phyloP scores from a whole-genome alignment of 2,797 vertebrate species.

The Acanthurus leucopareius region DNA sequence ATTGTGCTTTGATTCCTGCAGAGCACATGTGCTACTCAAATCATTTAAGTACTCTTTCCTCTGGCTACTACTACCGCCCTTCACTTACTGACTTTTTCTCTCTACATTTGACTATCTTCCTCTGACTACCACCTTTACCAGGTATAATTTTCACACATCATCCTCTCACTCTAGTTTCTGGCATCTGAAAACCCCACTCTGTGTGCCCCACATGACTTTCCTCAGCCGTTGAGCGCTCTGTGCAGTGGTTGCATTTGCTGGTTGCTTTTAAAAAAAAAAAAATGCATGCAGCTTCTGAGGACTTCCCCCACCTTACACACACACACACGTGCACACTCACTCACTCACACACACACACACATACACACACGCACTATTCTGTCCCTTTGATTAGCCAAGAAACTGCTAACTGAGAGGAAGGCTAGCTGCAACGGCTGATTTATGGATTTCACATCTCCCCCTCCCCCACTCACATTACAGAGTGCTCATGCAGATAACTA shows the following conservation, averaged over 20 bases:
- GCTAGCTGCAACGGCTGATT: constrained; percentile 54
- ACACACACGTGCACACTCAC: neutral
- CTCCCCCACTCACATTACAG: constrained; percentile 55
- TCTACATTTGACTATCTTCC: neutral
- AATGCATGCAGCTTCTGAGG: constrained; percentile 40
- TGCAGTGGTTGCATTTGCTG: constrained; percentile 16
- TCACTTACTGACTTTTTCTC: neutral
- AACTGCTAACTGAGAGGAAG: constrained; percentile 24
- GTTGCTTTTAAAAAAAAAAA: constrained; percentile 17
- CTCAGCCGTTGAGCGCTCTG: constrained; percentile 10
- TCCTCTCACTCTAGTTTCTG: neutral
- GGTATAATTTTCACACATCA: neutral
- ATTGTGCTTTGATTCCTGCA: constrained; percentile 48
- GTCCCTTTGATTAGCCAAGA: constrained; percentile 51
- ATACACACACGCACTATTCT: neutral
- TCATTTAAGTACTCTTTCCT: constrained; percentile 22
- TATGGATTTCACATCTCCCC: constrained; percentile 63
- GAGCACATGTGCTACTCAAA: constrained; percentile 37
- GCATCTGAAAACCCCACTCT: constrained; percentile 2
- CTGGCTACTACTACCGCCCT: neutral
- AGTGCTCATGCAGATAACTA: constrained; percentile 72
- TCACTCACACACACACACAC: no score
- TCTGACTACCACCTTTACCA: constrained; percentile 1
- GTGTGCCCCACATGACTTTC: neutral
- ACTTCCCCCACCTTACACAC: neutral